phyloP scores from a whole-genome alignment of 2,113 vertebrate species.

The Haemorhous mexicanus region DNA sequence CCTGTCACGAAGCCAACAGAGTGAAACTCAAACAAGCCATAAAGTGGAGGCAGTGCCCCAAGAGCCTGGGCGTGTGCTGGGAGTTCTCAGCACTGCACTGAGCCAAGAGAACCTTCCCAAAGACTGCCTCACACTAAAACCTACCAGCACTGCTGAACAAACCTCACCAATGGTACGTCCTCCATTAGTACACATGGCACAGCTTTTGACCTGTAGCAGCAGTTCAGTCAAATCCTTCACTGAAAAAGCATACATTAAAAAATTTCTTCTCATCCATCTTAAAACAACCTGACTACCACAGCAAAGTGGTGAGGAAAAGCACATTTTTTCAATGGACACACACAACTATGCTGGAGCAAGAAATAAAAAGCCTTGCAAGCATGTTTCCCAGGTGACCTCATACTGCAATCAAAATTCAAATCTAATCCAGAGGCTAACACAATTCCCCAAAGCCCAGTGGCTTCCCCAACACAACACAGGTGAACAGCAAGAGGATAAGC shows the following conservation, averaged over 20 bases:
- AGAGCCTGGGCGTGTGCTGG: rapidly evolving
- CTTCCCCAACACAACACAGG: neutral
- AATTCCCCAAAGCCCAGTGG: neutral
- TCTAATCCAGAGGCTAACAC: neutral
- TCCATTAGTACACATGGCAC: neutral
- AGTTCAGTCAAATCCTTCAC: neutral
- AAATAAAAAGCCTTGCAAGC: neutral
- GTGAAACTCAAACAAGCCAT: neutral
- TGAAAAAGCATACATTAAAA: neutral
- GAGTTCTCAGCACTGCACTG: rapidly evolving
- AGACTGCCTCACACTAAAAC: neutral
- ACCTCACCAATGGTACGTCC: rapidly evolving
- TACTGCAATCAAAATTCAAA: neutral
- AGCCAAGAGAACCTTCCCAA: neutral
- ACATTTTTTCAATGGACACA: neutral
- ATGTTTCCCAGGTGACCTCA: neutral
- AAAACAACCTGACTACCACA: neutral
- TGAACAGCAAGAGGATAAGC: neutral
- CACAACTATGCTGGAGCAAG: neutral
- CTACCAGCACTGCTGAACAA: neutral
- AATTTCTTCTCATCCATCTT: neutral
- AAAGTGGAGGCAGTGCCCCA: neutral
- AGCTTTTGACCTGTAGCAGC: neutral
- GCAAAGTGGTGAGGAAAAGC: neutral
- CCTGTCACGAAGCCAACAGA: neutral